Conservation (phyloP, 2,888 invertebrate species). For the Ariolimax columbianus region DNA sequence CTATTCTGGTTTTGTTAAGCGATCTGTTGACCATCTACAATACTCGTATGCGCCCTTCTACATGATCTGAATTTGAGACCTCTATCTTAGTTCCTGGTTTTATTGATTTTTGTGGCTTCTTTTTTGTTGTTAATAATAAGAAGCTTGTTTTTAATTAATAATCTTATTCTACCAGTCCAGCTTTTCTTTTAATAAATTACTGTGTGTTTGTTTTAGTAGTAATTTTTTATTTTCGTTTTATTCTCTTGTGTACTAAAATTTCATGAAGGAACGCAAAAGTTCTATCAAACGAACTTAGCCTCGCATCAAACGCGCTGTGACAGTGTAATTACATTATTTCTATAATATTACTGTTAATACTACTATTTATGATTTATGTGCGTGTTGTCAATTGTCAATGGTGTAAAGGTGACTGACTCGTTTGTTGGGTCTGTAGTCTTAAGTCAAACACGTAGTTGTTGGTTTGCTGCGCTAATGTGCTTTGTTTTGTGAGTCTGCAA, state of each 20-base stretch:
- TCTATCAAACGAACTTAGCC: neutral
- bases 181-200: neutral
- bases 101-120: too few relatives aligned
- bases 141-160: too few relatives aligned
- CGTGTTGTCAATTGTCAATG: neutral
- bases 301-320: constrained; percentile 45
- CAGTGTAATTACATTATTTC: constrained; percentile 6
- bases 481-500: constrained; percentile 24
- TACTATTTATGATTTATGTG: constrained; percentile 9
- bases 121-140: too few relatives aligned
- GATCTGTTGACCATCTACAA: too few relatives aligned
- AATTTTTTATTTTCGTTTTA: neutral
- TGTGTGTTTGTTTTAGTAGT: neutral
- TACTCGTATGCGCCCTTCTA: too few relatives aligned
- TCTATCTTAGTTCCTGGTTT: too few relatives aligned
- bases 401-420: neutral
- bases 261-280: neutral
- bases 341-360: neutral
- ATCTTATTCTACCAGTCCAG: neutral
- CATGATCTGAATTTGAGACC: too few relatives aligned
- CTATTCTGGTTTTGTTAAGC: too few relatives aligned
- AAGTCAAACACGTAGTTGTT: neutral
- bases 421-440: neutral
- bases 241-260: neutral
- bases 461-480: constrained; percentile 18